A percentile compares a stretch with the other conserved stretches of the same genome.
Evolutionary conservation across 1,140 invertebrate genomes (phyloP).

Genomic region (Periplaneta americana): DNA sequence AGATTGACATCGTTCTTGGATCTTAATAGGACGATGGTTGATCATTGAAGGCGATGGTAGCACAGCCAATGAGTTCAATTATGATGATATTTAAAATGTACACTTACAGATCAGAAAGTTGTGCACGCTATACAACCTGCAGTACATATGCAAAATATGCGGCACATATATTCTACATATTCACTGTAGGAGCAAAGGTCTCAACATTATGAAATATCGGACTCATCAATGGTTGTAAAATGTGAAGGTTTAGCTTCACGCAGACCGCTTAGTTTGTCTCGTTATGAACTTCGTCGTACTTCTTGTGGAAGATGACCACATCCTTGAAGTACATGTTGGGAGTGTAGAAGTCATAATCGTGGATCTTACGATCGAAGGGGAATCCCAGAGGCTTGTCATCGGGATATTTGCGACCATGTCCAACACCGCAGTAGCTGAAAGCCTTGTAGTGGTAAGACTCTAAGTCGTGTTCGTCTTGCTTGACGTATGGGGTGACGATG

Average conservation of each 20-base stretch:
- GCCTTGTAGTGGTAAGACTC: constrained; percentile 12
- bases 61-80: too few relatives aligned
- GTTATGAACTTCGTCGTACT: background rate
- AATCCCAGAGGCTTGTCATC: constrained; percentile 29
- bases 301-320: constrained; percentile 39
- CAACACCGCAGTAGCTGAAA: constrained; percentile 26
- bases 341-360: constrained; percentile 15
- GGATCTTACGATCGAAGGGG: constrained; percentile 26
- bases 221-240: background rate
- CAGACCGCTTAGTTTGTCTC: background rate
- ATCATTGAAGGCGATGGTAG: too few relatives aligned
- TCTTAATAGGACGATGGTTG: too few relatives aligned
- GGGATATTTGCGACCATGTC: constrained; percentile 25
- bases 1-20: too few relatives aligned
- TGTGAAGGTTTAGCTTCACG: background rate
- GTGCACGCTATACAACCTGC: too few relatives aligned
- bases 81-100: too few relatives aligned
- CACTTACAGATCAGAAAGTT: too few relatives aligned
- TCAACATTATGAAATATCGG: too few relatives aligned
- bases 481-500: constrained; percentile 44
- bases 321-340: constrained; percentile 49
- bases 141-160: too few relatives aligned
- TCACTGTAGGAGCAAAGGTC: too few relatives aligned
- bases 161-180: too few relatives aligned
- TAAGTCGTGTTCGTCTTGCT: constrained; percentile 2